Conservation (phyloP, 2,797 vertebrate species). For the Parauchenoglanis punctatus region DNA sequence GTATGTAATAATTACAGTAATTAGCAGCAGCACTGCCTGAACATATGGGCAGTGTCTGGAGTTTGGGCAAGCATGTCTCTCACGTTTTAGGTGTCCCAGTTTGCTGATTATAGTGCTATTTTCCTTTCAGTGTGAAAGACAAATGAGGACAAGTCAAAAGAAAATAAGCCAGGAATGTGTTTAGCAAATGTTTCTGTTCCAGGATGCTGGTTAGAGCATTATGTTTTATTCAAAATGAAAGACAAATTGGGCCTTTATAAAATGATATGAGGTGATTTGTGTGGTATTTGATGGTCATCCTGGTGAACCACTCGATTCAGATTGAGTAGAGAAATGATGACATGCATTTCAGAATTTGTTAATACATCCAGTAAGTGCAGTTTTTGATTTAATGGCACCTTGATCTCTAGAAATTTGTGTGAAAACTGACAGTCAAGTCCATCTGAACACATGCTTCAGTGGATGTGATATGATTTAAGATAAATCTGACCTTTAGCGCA, state of each 20-base stretch:
- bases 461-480: no score
- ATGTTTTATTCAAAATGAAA: not conserved
- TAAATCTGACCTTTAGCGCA: not conserved
- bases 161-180: not conserved
- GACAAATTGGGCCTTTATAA: not conserved
- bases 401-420: not conserved
- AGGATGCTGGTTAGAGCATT: not conserved
- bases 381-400: not conserved
- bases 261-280: not conserved
- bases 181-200: not conserved
- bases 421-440: not conserved
- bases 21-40: conserved; percentile 27
- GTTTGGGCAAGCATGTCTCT: not conserved
- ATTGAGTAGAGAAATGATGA: not conserved
- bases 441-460: not conserved
- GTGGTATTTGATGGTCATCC: not conserved
- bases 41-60: conserved; percentile 28
- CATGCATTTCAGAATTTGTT: not conserved
- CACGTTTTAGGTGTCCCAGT: not conserved
- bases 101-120: not conserved
- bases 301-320: not conserved
- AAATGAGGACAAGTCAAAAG: not conserved
- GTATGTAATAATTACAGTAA: conserved; percentile 40
- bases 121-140: conserved; percentile 6
- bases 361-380: not conserved